Evolutionary conservation across 2,888 invertebrate species (phyloP), one percentile per base, ranked within the genome.

Genomic region (Didymodactylos carnosus): DNA sequence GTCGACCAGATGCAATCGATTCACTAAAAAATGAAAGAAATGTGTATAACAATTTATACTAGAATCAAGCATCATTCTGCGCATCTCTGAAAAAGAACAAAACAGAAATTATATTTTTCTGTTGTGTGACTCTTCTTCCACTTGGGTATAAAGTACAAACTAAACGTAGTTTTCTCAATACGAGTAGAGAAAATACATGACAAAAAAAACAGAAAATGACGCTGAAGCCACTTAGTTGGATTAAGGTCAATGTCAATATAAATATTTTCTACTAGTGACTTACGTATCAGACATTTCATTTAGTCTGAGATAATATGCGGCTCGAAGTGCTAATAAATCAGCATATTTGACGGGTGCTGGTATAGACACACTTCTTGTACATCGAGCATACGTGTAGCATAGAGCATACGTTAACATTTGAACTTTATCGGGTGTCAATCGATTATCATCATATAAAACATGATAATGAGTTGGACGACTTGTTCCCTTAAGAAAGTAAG

Each of bases 361-460:
- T 39, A 73, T 72, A 1, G 75, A 77, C 14, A 78, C 77, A 51
- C 69, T 73, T 27, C 74, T 25, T 13, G 75, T 73, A 70, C 76
- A 73, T 69, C 77, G 40, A 39, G 75, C 72, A 72, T 75, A 77
- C 11, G 69, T 62, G 62, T 77, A 75, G 39, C 77, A 77, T 35
- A 77, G 70, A 46, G 71, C 72, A 71, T 72, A 76, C 6, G 77
- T 77, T 29, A 77, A 76, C n/a, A 69, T 69, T 71, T 77, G 77
- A 8, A 77, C 62, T 70, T 75, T 72, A 62, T 77, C 75, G 14
- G 77, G 71, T n/a, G 46, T 16, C n/a, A 75, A 39, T 11, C 73
- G 69, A 51, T 77, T 77, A 46, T 77, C 77, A 72, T 77, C 77
- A 41, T 75, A 77, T 14, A 77, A 69, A 13, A 77, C 76, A 74